Percentiles rank a stretch among this genome's conserved stretches.
Evolutionary conservation across 2,797 vertebrate genomes (phyloP).

Genomic region (Crotalus adamanteus): DNA sequence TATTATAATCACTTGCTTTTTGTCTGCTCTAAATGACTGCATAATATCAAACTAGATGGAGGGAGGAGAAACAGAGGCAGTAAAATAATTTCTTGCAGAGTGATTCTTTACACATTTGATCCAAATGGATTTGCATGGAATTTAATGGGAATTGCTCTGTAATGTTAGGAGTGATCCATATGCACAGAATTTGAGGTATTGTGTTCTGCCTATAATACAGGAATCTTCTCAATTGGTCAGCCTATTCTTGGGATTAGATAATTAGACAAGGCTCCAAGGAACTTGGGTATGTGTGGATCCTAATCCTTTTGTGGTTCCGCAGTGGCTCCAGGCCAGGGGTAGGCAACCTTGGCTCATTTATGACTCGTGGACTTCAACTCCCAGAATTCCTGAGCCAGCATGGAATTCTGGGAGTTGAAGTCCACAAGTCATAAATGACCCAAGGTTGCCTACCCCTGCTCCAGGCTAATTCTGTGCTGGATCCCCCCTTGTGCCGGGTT

Average conservation of each 20-base stretch:
- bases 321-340: not conserved
- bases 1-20: conserved; percentile 6
- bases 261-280: not conserved
- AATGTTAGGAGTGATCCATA: not conserved
- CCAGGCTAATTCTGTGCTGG: too few species aligned
- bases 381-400: too few species aligned
- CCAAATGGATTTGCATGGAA: too few species aligned
- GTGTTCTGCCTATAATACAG: not conserved
- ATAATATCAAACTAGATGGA: not conserved
- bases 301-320: not conserved
- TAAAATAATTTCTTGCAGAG: not conserved
- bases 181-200: not conserved
- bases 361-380: too few species aligned
- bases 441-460: too few species aligned
- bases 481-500: too few species aligned
- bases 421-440: too few species aligned
- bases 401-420: too few species aligned
- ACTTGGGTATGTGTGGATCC: not conserved
- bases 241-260: not conserved
- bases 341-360: too few species aligned
- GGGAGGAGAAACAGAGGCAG: not conserved
- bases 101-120: not conserved
- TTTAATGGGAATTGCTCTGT: not conserved
- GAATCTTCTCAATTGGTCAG: not conserved
- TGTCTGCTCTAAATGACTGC: not conserved